Conservation (phyloP, 35 echinoderm and acorn worm genomes). For the Ptychodera flava region DNA sequence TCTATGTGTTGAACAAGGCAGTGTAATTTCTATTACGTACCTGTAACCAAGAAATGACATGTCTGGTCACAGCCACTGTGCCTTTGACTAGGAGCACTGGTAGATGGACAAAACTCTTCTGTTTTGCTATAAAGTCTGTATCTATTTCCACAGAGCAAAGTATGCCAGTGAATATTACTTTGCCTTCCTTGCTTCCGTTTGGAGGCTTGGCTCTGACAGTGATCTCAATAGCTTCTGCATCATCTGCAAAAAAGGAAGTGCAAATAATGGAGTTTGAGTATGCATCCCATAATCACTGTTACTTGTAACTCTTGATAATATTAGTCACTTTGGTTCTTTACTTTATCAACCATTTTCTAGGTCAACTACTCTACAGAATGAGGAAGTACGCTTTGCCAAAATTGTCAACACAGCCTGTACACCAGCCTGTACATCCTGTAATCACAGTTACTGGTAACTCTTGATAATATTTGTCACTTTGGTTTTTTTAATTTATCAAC, state of each 20-base stretch:
- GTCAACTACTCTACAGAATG: background rate
- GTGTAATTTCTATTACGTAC: conserved; percentile 19
- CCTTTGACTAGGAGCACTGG: conserved; percentile 57
- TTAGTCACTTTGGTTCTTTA: background rate
- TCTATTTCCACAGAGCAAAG: background rate
- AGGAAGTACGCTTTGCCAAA: background rate
- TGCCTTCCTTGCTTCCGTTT: too few relatives aligned
- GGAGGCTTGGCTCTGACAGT: background rate
- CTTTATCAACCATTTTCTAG: background rate
- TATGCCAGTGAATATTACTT: background rate
- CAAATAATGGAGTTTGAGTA: too few relatives aligned
- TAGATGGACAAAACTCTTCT: conserved; percentile 12
- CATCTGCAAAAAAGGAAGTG: too few relatives aligned
- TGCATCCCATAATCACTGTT: background rate
- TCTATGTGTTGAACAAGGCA: too few relatives aligned
- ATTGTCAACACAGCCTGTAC: background rate
- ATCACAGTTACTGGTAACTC: background rate
- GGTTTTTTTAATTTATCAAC: background rate
- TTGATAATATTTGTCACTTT: background rate
- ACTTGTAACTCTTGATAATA: background rate
- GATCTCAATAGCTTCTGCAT: background rate
- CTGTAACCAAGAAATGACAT: conserved; percentile 47
- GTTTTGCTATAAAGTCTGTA: background rate
- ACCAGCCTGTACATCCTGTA: background rate
- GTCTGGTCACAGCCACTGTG: conserved; percentile 22